Base-by-base conservation (phyloP, 1,140 invertebrate genomes). In the Diabrotica undecimpunctata region DNA sequence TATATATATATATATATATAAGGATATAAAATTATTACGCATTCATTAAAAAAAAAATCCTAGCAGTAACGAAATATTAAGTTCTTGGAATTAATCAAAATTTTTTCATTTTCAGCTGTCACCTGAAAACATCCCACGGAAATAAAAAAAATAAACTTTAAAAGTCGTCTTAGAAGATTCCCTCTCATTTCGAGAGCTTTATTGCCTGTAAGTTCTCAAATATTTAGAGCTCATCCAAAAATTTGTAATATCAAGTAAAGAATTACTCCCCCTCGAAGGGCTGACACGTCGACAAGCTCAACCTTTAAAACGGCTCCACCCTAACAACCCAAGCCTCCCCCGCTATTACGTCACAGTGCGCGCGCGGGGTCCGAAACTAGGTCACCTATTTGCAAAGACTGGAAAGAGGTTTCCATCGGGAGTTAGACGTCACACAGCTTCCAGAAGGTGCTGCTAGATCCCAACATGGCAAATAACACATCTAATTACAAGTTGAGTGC, bases 351-450 rank as follows among this genome's bases (percentile, higher is more conserved):
- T 74, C 70, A 74, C 60, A 60, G 58, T 69, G 70, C 73, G 72
- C 74, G 74, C 75, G 72, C 67, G 39, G 59, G 56, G 53, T 61
- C 62, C 65, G 60, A 50, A 76, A 74, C 63, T 77, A 65, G 76
- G 77, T 78, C 78, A 77, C 71, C 78, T 72, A 71, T 61, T 64
- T 70, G 66, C 74, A 75, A 75, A 76, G 77, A 71, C 71, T 56
- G 62, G 63, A 53, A 54, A 66, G 65, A 63, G 61, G 67, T 66
- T 69, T 66, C 66, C 66, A 67, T 64, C 67, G 65, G 68, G 62
- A 63, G 54, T 73, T 73, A 75, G 71, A 74, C 70, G 67, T 68
- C 62, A 70, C 67, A 61, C 70, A 70, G 72, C 71, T 68, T 74
- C 73, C 76, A 74, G 74, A 73, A 72, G 68, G 69, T 71, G 53